Evolutionary conservation across 2,888 invertebrate species (phyloP).

Genomic region (Tachystola acroxantha): DNA sequence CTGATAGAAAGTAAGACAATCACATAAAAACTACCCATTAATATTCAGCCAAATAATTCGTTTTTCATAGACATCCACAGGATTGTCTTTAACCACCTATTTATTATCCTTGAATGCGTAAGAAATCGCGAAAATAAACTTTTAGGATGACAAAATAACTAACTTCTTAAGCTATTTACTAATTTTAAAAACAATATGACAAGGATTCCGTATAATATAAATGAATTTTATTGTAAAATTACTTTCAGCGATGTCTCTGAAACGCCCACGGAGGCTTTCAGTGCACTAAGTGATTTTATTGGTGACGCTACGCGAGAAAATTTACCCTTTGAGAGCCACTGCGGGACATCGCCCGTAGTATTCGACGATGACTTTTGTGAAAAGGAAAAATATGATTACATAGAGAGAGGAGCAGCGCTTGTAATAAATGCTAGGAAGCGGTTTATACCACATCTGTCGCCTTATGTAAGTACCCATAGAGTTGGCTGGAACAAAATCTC

Average conservation of each 20-base stretch:
- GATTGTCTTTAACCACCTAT: no score
- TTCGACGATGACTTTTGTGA: constrained; percentile 37
- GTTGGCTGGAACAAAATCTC: no score
- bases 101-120: no score
- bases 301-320: constrained; percentile 23
- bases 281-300: constrained; percentile 38
- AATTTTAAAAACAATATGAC: no score
- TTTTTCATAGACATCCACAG: no score
- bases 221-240: background rate
- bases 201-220: no score
- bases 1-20: no score
- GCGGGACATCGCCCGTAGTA: constrained; percentile 46
- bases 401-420: constrained; percentile 28
- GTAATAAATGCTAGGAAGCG: constrained; percentile 36
- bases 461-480: constrained; percentile 56
- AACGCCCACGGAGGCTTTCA: constrained; percentile 17
- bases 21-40: no score
- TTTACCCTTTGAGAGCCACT: constrained; percentile 60
- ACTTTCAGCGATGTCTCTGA: constrained; percentile 42
- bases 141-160: no score
- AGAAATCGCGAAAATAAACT: no score
- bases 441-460: constrained; percentile 59
- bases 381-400: constrained; percentile 15
- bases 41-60: no score
- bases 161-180: no score